Conservation (phyloP, 2,888 invertebrate species). For the Apocheima hispidaria region DNA sequence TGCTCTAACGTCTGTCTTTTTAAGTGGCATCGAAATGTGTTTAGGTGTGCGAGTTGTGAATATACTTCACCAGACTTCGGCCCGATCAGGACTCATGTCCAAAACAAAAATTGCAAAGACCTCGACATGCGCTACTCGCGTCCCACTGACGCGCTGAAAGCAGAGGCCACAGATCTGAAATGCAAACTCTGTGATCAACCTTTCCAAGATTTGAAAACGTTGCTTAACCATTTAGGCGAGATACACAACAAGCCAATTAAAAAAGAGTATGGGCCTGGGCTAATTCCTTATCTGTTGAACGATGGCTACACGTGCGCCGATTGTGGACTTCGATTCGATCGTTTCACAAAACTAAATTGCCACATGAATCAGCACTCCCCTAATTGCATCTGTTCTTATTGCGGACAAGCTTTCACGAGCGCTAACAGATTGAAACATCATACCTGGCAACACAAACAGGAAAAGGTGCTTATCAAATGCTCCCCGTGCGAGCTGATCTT, state of each 20-base stretch:
- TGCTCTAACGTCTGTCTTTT: conserved; percentile 36
- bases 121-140: neutral
- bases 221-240: conserved; percentile 12
- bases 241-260: conserved; percentile 10
- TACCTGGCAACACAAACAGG: conserved; percentile 2
- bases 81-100: conserved; percentile 4
- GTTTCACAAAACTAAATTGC: conserved; percentile 35
- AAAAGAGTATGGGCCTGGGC: conserved; percentile 2
- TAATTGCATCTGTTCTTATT: conserved; percentile 22
- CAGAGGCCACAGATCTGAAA: conserved; percentile 32
- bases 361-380: conserved; percentile 40
- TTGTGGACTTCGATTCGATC: conserved; percentile 16
- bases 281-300: conserved; percentile 19
- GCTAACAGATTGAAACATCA: conserved; percentile 10
- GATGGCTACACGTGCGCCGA: conserved; percentile 15
- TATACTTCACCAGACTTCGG: conserved; percentile 13
- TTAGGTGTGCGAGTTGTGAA: conserved; percentile 31
- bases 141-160: conserved; percentile 26
- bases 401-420: conserved; percentile 13
- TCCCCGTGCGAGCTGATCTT: conserved; percentile 20
- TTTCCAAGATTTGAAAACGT: conserved; percentile 2
- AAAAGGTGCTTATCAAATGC: conserved; percentile 5
- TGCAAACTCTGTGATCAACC: conserved; percentile 31
- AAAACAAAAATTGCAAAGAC: neutral
- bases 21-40: conserved; percentile 32